Conservation (phyloP, 2,113 vertebrate genomes). For the Turnix velox region DNA sequence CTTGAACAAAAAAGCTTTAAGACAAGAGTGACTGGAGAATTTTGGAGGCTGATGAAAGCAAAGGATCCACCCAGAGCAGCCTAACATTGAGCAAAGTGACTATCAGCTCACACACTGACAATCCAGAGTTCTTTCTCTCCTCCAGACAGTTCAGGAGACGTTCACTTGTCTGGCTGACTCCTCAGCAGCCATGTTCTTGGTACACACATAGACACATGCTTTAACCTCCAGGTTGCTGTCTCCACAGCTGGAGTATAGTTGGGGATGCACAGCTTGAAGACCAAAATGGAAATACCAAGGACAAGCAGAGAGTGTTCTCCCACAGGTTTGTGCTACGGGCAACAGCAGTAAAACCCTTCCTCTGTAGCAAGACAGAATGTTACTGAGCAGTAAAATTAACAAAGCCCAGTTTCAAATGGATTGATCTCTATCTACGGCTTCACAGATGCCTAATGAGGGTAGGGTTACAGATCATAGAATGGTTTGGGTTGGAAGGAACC, state of each 20-base stretch:
- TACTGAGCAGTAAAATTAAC: not conserved
- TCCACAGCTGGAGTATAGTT: not conserved
- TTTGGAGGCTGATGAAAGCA: not conserved
- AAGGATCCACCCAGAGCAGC: slow-evolving; percentile 9
- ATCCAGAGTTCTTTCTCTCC: not conserved
- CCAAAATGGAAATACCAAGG: not conserved
- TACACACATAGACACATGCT: not conserved
- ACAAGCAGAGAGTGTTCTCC: not conserved
- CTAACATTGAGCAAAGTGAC: not conserved
- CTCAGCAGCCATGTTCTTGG: not conserved
- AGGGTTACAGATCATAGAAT: no score
- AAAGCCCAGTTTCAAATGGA: not conserved
- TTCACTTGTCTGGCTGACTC: not conserved
- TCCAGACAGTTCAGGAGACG: not conserved
- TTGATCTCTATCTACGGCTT: not conserved
- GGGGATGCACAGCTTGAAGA: not conserved
- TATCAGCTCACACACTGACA: not conserved
- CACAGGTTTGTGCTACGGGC: not conserved
- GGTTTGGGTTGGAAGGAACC: no score
- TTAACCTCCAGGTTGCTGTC: not conserved
- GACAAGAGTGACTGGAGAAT: not conserved
- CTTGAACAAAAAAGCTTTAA: not conserved
- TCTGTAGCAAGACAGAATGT: not conserved
- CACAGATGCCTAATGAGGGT: not conserved
- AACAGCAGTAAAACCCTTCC: not conserved